Evolutionary conservation across 1,140 invertebrate species (phyloP), one percentile per base, ranked within the genome.

Genomic region (Heliothis virescens): DNA sequence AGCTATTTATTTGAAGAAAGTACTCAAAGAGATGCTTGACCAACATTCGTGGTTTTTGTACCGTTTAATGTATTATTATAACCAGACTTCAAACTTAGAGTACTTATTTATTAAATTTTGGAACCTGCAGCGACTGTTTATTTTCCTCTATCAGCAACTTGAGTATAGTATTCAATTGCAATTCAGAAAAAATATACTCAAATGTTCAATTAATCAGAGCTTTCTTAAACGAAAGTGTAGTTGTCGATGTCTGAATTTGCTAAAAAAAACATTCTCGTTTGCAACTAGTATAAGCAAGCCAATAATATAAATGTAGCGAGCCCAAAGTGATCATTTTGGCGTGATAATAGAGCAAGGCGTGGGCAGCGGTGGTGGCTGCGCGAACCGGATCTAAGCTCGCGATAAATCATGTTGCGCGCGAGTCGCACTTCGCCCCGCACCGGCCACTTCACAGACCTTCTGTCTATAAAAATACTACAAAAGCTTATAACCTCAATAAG

Each of bases 281-380:
- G 77, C 29, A 41, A 47, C 26, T 69, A 86, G 86, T 81, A 85
- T 85, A 86, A 79, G 80, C 69, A n/a, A 83, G 55, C 62, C 72
- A 88, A 86, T 89, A 87, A 84, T 87, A 81, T 76, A 85, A 85
- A 80, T 16, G 86, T 85, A 83, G 59, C 74, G 80, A 83, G 76
- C 83, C 80, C 79, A 81, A 82, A 82, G 74, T 73, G 91, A 92
- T 92, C 84, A 88, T 83, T 93, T 90, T 81, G 86, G 82, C 65
- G 80, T 83, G 91, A 92, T 92, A 92, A 90, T 88, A 88, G 83
- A 88, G 86, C 84, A 86, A 84, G 87, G 86, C 90, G 90, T 93
- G 89, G 90, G 91, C 86, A 80, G 83, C 80, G 62, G 81, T 79
- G 78, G 77, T 78, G 75, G 79, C 73, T 59, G 76, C 83, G 80